A percentile compares a stretch with the other conserved stretches of the same genome.
phyloP scores from a whole-genome alignment of 2,888 invertebrate species.

The Agelastica alni region DNA sequence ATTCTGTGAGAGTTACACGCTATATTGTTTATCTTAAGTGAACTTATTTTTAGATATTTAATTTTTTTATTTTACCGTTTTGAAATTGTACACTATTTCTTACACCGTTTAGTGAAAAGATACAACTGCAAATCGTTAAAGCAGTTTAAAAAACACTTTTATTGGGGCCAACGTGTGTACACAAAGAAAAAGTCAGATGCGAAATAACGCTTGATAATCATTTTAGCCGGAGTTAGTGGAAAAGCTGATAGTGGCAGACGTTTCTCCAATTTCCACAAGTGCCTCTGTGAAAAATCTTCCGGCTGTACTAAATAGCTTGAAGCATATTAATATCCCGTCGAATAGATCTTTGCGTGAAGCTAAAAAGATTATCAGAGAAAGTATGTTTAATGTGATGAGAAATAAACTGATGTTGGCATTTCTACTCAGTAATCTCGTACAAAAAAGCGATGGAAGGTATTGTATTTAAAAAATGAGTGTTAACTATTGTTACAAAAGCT shows the following conservation, averaged over 20 bases:
- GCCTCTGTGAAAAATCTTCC: constrained; percentile 66
- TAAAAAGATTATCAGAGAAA: constrained; percentile 67
- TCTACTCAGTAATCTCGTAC: constrained; percentile 81
- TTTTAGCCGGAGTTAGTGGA: constrained; percentile 65
- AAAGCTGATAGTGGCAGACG: constrained; percentile 72
- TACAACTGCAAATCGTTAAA: neutral
- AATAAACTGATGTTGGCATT: constrained; percentile 72
- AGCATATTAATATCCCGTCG: constrained; percentile 62
- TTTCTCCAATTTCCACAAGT: constrained; percentile 68
- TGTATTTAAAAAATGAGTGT: no score
- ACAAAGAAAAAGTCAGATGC: no score
- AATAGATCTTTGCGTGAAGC: constrained; percentile 71
- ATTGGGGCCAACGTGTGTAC: no score
- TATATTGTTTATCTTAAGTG: no score
- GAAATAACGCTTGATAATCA: no score
- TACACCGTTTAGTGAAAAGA: no score
- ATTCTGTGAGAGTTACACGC: no score
- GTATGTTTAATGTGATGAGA: constrained; percentile 63
- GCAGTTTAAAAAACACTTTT: no score
- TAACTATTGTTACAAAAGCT: no score
- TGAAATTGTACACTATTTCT: no score
- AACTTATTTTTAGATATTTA: no score
- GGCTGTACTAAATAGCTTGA: constrained; percentile 70
- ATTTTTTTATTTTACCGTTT: no score
- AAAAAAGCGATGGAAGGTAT: constrained; percentile 51